Evolutionary conservation across 2,113 vertebrate species (phyloP).

Genomic region (Carassius auratus): DNA sequence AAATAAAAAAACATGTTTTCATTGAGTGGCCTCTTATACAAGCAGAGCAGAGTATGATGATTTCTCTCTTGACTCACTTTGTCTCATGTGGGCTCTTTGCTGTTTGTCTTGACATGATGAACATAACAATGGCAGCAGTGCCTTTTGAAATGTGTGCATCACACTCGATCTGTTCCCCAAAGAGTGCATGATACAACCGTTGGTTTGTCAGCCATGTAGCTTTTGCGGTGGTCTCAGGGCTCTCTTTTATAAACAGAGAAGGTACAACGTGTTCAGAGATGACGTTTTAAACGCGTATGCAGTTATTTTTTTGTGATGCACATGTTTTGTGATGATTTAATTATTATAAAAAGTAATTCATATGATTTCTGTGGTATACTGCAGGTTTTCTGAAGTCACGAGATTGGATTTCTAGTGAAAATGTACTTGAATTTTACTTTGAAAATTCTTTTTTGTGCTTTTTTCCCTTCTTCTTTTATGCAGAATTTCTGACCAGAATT

Average conservation of each 20-base stretch:
- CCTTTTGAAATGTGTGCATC: constrained; percentile 3
- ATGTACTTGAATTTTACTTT: too few relatives aligned
- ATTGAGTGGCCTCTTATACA: neutral
- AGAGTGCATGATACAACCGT: neutral
- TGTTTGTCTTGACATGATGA: neutral
- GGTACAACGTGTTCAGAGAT: neutral
- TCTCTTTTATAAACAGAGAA: neutral
- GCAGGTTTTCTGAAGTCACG: too few relatives aligned
- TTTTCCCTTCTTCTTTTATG: too few relatives aligned
- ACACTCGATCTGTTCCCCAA: neutral
- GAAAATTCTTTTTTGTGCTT: too few relatives aligned
- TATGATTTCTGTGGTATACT: too few relatives aligned
- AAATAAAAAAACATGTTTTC: neutral
- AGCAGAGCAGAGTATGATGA: constrained; percentile 6
- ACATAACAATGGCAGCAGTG: neutral
- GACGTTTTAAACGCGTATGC: neutral
- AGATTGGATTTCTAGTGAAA: too few relatives aligned
- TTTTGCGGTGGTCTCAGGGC: constrained; percentile 12
- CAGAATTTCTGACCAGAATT: too few relatives aligned
- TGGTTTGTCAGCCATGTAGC: neutral
- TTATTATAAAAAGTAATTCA: neutral
- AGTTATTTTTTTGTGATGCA: neutral
- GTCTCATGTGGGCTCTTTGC: constrained; percentile 15
- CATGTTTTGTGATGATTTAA: neutral
- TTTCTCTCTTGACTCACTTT: constrained; percentile 1